Conservation (phyloP, 2,888 invertebrate genomes). For the Tupiocoris notatus region DNA sequence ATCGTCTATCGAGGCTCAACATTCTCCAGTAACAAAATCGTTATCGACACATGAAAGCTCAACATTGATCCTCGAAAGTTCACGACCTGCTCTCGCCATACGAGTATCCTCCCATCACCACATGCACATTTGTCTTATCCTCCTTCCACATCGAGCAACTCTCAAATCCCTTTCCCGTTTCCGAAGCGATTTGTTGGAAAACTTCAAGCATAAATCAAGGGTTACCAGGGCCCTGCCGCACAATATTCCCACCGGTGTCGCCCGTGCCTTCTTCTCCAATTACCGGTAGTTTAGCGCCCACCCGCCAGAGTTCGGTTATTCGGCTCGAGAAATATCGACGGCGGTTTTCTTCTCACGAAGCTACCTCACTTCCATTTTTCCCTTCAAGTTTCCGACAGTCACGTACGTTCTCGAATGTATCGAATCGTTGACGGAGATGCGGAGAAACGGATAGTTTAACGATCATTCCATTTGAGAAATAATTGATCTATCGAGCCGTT, state of each 20-base stretch:
- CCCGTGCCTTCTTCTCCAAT: slow-evolving; percentile 13
- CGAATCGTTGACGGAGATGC: no score
- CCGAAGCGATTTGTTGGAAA: slow-evolving; percentile 16
- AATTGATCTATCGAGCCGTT: no score
- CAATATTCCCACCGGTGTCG: slow-evolving; percentile 17
- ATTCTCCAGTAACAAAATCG: no score
- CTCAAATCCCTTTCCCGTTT: background rate
- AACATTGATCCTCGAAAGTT: background rate
- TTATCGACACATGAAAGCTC: background rate
- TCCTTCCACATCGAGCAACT: background rate
- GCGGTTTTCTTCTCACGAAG: background rate
- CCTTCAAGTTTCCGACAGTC: background rate
- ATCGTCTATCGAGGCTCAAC: no score
- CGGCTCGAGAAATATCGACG: background rate
- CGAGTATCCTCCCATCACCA: background rate
- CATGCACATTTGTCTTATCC: background rate
- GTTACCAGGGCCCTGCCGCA: background rate
- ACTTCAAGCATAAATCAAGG: slow-evolving; percentile 15
- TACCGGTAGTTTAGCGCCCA: slow-evolving; percentile 16
- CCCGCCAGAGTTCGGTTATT: background rate
- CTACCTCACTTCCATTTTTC: background rate
- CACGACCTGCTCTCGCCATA: background rate
- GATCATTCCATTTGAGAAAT: no score
- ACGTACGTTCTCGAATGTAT: background rate
- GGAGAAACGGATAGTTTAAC: no score